These are phyloP conservation scores for Indicator indicator DNA, from an alignment of 2,113 vertebrate species.

Conservation along the genomic window DNA sequence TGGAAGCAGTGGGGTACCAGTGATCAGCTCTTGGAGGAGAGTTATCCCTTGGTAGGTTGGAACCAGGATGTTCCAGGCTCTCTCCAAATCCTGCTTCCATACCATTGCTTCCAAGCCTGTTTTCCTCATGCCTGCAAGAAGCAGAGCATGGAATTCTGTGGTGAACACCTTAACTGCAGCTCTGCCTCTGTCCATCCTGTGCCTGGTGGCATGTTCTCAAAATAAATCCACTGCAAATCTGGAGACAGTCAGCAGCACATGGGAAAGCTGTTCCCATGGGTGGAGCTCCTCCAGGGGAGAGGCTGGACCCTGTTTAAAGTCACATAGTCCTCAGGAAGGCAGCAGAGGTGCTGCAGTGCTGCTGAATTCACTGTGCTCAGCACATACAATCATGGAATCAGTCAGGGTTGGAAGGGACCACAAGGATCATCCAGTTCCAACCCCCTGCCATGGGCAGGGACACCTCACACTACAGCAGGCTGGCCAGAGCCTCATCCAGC, in stretches of 20 bases:
- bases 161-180: neutral
- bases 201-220: neutral
- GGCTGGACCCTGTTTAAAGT: neutral
- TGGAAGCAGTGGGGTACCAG: neutral
- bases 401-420: too few species aligned
- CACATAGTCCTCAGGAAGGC: rapidly evolving
- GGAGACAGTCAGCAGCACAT: rapidly evolving
- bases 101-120: rapidly evolving
- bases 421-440: too few species aligned
- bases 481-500: too few species aligned
- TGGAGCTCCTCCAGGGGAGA: neutral
- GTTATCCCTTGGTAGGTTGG: neutral
- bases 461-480: too few species aligned
- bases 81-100: neutral
- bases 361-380: too few species aligned
- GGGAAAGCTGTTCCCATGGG: neutral
- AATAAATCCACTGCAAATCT: neutral
- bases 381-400: too few species aligned
- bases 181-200: neutral
- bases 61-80: neutral
- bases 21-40: neutral
- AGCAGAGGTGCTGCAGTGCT: neutral
- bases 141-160: neutral
- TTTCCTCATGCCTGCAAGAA: neutral
- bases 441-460: too few species aligned